Conservation (phyloP, 2,113 vertebrate species). For the Scortum barcoo region DNA sequence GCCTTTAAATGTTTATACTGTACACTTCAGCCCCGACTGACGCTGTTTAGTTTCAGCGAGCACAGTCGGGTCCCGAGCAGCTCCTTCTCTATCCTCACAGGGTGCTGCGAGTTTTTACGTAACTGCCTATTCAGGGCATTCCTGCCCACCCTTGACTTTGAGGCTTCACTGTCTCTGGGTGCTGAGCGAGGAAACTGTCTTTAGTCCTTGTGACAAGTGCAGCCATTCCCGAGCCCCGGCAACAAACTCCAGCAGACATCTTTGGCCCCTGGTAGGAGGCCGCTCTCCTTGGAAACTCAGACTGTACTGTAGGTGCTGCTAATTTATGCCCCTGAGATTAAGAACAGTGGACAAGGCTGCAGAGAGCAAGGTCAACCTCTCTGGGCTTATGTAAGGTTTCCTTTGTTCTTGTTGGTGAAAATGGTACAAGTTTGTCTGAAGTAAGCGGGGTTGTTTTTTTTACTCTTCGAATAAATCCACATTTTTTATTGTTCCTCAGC, state of each 20-base stretch:
- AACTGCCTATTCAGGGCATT: constrained; percentile 81
- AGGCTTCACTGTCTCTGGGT: constrained; percentile 77
- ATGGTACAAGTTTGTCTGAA: constrained; percentile 42
- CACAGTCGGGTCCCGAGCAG: constrained; percentile 45
- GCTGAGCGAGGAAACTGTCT: constrained; percentile 68
- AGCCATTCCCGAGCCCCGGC: constrained; percentile 64
- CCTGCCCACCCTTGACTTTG: constrained; percentile 80
- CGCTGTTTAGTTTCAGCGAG: constrained; percentile 29
- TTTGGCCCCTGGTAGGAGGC: constrained; percentile 45
- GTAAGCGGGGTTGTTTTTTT: constrained; percentile 26
- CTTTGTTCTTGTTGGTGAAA: constrained; percentile 62
- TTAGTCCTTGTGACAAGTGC: constrained; percentile 79
- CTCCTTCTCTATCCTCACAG: constrained; percentile 65
- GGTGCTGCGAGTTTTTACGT: constrained; percentile 78
- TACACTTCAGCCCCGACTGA: not conserved
- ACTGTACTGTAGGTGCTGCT: constrained; percentile 71
- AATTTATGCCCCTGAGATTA: constrained; percentile 79
- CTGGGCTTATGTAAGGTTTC: constrained; percentile 63
- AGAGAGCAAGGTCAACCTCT: constrained; percentile 69
- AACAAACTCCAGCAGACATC: constrained; percentile 69
- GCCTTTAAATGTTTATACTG: not conserved
- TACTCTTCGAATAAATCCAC: constrained; percentile 27
- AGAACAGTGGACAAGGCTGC: constrained; percentile 57
- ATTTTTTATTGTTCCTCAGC: constrained; percentile 24
- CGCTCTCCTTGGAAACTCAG: constrained; percentile 62